These are phyloP conservation scores for Etheostoma cragini DNA, from an alignment of 2,113 vertebrate genomes.

Conservation along the genomic window DNA sequence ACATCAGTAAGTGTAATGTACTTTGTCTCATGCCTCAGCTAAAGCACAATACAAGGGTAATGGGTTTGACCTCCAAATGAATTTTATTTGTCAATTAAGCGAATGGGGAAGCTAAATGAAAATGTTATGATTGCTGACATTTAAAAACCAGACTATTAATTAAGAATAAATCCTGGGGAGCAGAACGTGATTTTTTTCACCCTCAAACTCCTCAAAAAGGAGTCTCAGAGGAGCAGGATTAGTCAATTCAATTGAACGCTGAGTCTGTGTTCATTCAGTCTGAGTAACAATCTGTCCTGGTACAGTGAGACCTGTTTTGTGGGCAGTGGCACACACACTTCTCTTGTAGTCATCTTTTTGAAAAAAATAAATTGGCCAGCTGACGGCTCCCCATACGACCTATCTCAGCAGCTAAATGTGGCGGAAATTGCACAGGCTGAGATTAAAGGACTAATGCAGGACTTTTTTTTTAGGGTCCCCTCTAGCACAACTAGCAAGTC, in stretches of 20 bases:
- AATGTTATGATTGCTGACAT: constrained; percentile 10
- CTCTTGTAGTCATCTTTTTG: constrained; percentile 18
- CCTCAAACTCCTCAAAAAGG: constrained; percentile 49
- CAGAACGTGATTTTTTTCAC: constrained; percentile 37
- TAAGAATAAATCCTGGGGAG: constrained; percentile 33
- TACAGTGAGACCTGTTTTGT: constrained; percentile 24
- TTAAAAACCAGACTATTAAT: constrained; percentile 1
- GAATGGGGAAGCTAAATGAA: constrained; percentile 18
- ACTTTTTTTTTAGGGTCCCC: constrained; percentile 56
- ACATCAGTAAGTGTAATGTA: constrained; percentile 11
- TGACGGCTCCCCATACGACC: constrained; percentile 56
- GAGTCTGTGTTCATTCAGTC: constrained; percentile 28
- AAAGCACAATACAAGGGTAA: neutral
- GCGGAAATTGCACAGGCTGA: constrained; percentile 43
- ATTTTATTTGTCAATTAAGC: constrained; percentile 19
- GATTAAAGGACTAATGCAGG: constrained; percentile 51
- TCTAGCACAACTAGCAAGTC: constrained; percentile 49
- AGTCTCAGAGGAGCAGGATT: constrained; percentile 59
- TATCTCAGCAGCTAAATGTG: constrained; percentile 39
- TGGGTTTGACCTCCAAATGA: constrained; percentile 12
- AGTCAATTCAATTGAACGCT: constrained; percentile 24
- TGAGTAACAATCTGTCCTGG: constrained; percentile 20
- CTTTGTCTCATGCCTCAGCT: constrained; percentile 26
- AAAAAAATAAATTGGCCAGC: constrained; percentile 58
- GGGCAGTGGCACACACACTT: constrained; percentile 18